phyloP scores from a whole-genome alignment of 2,797 vertebrate genomes.

The Clarias fuscus region DNA sequence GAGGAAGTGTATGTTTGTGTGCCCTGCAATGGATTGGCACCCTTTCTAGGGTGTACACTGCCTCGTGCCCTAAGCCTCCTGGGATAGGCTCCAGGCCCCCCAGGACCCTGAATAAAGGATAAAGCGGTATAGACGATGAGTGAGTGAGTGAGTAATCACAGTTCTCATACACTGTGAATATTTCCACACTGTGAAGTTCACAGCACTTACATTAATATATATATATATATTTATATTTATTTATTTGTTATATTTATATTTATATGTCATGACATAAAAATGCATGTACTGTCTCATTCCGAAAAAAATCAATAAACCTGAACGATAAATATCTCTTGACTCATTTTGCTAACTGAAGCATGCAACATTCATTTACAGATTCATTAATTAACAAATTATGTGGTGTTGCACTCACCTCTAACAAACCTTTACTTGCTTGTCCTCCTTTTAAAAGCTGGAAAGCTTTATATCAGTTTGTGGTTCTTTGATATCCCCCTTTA shows the following conservation, averaged over 20 bases:
- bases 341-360: background rate
- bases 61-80: too few relatives aligned
- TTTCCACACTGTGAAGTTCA: too few relatives aligned
- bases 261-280: background rate
- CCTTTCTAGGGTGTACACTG: too few relatives aligned
- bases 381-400: background rate
- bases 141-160: background rate
- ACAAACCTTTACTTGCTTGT: background rate
- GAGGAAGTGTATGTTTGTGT: too few relatives aligned
- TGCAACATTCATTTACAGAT: background rate
- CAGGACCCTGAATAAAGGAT: too few relatives aligned
- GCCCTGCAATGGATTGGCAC: too few relatives aligned
- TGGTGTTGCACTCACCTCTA: background rate
- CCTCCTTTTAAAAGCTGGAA: background rate
- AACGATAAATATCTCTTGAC: background rate
- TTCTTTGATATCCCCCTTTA: conserved; percentile 27
- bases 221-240: too few relatives aligned
- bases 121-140: too few relatives aligned
- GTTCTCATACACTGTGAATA: background rate
- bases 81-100: too few relatives aligned
- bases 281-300: too few relatives aligned
- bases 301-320: background rate
- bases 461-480: conserved; percentile 15
- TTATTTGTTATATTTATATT: too few relatives aligned
- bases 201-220: background rate